Conservation (phyloP, 2,113 vertebrate species). For the Semnopithecus entellus region DNA sequence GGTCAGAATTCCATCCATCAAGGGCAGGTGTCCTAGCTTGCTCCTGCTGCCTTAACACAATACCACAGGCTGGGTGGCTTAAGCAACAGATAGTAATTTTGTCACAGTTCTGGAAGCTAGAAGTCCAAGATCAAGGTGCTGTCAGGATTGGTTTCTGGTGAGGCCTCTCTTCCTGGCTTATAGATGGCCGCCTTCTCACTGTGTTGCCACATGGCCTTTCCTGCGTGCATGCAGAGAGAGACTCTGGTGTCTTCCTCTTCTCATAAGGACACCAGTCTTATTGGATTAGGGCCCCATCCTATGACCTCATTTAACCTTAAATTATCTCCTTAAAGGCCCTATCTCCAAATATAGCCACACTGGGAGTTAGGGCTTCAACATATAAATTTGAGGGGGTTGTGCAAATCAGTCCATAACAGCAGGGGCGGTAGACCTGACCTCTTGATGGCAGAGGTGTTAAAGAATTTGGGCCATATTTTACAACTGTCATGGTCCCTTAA, state of each 20-base stretch:
- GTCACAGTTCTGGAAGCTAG: neutral
- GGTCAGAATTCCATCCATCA: neutral
- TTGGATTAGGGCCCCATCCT: no score
- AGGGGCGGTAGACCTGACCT: neutral
- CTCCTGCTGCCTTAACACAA: neutral
- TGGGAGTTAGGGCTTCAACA: neutral
- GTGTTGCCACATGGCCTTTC: neutral
- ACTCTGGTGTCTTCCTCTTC: neutral
- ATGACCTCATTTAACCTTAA: neutral
- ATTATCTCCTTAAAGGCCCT: neutral
- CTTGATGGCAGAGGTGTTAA: neutral
- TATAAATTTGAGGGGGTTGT: neutral
- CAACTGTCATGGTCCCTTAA: neutral
- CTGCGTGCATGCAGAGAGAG: neutral
- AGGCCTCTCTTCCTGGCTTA: neutral
- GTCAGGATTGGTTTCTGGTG: neutral
- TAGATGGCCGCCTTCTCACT: neutral
- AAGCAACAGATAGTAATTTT: neutral
- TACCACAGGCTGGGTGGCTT: neutral
- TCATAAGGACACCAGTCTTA: neutral
- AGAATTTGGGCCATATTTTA: neutral
- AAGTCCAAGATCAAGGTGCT: neutral
- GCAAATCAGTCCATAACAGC: neutral
- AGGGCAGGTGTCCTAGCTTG: neutral
- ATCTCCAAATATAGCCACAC: neutral